These are phyloP conservation scores for Cephus nigrinus DNA, from an alignment of 2,888 invertebrate genomes.

Conservation along the genomic window DNA sequence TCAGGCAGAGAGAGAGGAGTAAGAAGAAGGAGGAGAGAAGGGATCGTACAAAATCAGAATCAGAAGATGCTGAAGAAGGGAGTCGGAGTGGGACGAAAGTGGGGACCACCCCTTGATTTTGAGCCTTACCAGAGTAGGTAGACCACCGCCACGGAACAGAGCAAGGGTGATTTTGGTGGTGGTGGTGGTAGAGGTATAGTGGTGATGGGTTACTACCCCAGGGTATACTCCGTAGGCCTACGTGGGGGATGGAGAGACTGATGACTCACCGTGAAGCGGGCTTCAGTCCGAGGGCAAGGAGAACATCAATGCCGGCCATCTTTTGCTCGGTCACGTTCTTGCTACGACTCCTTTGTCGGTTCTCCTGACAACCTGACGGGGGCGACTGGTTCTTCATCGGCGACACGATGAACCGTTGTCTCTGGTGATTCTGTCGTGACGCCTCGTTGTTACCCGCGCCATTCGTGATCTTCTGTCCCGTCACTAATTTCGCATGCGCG, in stretches of 20 bases:
- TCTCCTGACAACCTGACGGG: constrained; percentile 28
- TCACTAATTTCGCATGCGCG: constrained; percentile 48
- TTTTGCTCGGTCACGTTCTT: constrained; percentile 43
- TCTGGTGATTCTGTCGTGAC: constrained; percentile 26
- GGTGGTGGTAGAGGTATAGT: neutral
- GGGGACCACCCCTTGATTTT: neutral
- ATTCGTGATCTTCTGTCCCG: constrained; percentile 25
- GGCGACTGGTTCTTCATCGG: neutral
- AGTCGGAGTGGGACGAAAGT: neutral
- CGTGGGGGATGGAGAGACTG: neutral
- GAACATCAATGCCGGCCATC: constrained; percentile 66
- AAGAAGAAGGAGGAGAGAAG: neutral
- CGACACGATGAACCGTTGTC: constrained; percentile 16
- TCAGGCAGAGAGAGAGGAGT: constrained; percentile 5
- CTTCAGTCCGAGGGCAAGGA: constrained; percentile 70
- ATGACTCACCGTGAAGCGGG: constrained; percentile 64
- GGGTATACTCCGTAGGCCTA: neutral
- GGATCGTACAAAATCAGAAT: constrained; percentile 7
- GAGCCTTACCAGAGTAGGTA: neutral
- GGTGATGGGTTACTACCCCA: constrained; percentile 2
- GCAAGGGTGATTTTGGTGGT: neutral
- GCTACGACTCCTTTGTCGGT: constrained; percentile 24
- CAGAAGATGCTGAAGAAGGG: neutral
- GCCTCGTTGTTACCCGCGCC: neutral
- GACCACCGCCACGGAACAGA: neutral